Base-by-base conservation (phyloP, 2,888 invertebrate species). In the Lasioglossum vierecki region DNA sequence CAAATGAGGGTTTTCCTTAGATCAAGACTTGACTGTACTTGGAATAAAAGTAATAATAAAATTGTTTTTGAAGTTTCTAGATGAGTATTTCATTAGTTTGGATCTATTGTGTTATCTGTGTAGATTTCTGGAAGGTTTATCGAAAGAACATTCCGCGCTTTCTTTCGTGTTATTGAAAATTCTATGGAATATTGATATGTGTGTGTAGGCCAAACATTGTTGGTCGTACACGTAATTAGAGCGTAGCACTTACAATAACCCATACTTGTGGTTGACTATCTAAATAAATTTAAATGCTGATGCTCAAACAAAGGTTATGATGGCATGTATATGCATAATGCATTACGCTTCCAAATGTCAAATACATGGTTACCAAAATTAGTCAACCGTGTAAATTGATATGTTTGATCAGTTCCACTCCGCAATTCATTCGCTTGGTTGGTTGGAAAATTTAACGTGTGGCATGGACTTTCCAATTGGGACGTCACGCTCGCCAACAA, bases 361-460 rank as follows among this genome's bases (percentile, higher is more conserved):
- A 76, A 83, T 82, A 76, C 53, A 72, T 72, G 18, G 49, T 44
- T 35, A 39, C 30, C 76, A 39, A 68, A 82, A 82, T 80, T 80
- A 72, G 76, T 76, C 41, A n/a, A 15, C 13, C 35, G 53, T 66
- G 26, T 53, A 66, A 44, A 63, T 76, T 76, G 66, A 83, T 83
- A 76, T 44, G 53, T 83, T 76, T 63, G 66, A 76, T 76, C 63
- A 35, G 30, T 57, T 82, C 30, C 22, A 39, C 41, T 3, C 15
- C 41, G 13, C 53, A n/a, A 71, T 83, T 41, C 35, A 53, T 82
- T 71, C 26, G 22, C 71, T 30, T 66, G 44, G 44, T 1, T 53
- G 63, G 44, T n/a, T 63, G 82, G 60, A 63, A 81, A 76, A 82
- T 82, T 60, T 22, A 76, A 53, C 49, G 15, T 11, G n/a, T 0